phyloP scores from a whole-genome alignment of 1,140 invertebrate genomes.

The Battus philenor region DNA sequence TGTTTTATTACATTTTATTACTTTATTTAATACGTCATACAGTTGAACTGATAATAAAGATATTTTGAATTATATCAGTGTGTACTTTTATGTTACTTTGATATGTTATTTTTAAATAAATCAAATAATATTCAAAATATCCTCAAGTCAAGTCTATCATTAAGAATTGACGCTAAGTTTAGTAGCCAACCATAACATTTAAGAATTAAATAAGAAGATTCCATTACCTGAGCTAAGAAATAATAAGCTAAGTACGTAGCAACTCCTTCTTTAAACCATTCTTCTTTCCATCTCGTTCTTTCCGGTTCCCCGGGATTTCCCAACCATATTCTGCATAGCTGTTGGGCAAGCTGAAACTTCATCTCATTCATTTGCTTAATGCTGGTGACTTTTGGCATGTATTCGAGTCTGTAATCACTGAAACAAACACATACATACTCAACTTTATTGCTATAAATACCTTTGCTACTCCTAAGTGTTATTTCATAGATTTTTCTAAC shows the following conservation, averaged over 20 bases:
- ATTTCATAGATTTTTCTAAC: no score
- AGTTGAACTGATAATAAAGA: no score
- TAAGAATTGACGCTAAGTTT: no score
- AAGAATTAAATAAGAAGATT: not conserved
- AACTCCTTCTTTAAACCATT: slow-evolving; percentile 68
- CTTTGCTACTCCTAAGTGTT: no score
- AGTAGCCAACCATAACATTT: not conserved
- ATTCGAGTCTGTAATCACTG: slow-evolving; percentile 12
- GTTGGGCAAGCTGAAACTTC: slow-evolving; percentile 55
- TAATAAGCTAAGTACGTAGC: slow-evolving; percentile 63
- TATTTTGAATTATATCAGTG: no score
- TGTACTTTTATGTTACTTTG: no score
- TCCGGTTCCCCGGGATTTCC: slow-evolving; percentile 54
- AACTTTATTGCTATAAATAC: no score
- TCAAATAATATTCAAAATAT: no score
- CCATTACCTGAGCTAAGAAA: slow-evolving; percentile 47
- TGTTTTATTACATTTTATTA: no score
- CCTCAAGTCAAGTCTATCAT: no score
- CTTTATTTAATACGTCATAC: no score
- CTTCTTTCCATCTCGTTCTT: slow-evolving; percentile 54
- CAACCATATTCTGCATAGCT: slow-evolving; percentile 58
- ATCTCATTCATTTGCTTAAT: slow-evolving; percentile 19
- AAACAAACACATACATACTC: not conserved
- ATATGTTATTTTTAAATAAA: no score
- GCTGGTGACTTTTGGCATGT: slow-evolving; percentile 4